These are phyloP conservation scores for Zosterops hypoxanthus DNA, from an alignment of 2,113 vertebrate species.

Conservation along the genomic window DNA sequence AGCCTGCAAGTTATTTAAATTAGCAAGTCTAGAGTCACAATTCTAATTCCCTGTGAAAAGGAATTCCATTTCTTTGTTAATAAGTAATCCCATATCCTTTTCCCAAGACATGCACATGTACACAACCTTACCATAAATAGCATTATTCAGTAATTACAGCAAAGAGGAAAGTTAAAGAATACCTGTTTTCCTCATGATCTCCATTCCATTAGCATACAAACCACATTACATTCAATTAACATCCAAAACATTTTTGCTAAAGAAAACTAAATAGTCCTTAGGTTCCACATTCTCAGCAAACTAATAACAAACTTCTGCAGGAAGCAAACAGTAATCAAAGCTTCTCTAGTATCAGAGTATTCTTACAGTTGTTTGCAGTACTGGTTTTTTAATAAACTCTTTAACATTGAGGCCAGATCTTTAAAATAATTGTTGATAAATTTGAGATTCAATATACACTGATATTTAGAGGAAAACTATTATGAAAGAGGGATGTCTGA, in stretches of 20 bases:
- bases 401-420: neutral
- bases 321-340: neutral
- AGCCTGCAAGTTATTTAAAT: slow-evolving; percentile 20
- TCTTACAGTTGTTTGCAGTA: neutral
- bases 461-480: neutral
- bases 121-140: neutral
- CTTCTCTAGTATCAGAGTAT: neutral
- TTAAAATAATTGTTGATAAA: neutral
- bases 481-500: neutral
- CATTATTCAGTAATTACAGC: neutral
- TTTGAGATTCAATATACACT: neutral
- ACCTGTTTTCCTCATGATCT: neutral
- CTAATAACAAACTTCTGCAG: neutral
- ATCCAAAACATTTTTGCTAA: neutral
- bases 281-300: neutral
- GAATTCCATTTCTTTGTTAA: slow-evolving; percentile 27
- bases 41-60: slow-evolving; percentile 26
- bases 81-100: neutral
- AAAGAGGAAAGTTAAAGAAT: neutral
- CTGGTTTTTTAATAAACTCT: neutral
- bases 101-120: neutral
- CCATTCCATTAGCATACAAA: neutral
- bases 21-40: slow-evolving; percentile 17
- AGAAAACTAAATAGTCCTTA: neutral
- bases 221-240: neutral